These are phyloP conservation scores for Mechanitis mazaeus DNA, from an alignment of 2,888 invertebrate genomes.

Conservation along the genomic window DNA sequence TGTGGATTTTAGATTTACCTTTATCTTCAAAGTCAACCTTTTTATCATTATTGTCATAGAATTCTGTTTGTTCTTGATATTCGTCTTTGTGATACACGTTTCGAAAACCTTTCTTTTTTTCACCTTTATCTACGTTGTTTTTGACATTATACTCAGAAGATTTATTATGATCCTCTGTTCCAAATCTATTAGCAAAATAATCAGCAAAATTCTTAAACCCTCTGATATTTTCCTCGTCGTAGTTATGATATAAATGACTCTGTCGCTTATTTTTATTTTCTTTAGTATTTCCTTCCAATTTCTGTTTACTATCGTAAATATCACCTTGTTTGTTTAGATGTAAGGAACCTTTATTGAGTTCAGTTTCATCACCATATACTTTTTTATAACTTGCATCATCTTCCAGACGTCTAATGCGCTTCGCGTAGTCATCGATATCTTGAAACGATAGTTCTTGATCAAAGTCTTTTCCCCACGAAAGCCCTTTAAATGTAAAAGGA, in stretches of 20 bases:
- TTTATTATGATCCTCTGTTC: slow-evolving; percentile 47
- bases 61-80: slow-evolving; percentile 63
- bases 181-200: slow-evolving; percentile 57
- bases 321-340: slow-evolving; percentile 36
- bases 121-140: slow-evolving; percentile 50
- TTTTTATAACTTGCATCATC: slow-evolving; percentile 19
- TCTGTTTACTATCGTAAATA: slow-evolving; percentile 32
- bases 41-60: slow-evolving; percentile 56
- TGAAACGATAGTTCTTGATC: slow-evolving; percentile 35
- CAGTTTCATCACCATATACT: slow-evolving; percentile 7
- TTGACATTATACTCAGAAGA: slow-evolving; percentile 43
- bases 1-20: slow-evolving; percentile 39
- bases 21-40: slow-evolving; percentile 43
- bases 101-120: slow-evolving; percentile 57
- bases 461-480: slow-evolving; percentile 51
- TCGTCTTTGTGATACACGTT: slow-evolving; percentile 66
- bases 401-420: slow-evolving; percentile 37
- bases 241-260: slow-evolving; percentile 30
- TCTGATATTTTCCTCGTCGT: slow-evolving; percentile 38
- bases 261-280: slow-evolving; percentile 37
- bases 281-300: slow-evolving; percentile 39
- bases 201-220: slow-evolving; percentile 57
- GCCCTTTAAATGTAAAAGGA: slow-evolving; percentile 48
- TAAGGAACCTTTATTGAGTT: slow-evolving; percentile 4
- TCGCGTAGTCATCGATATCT: slow-evolving; percentile 32